Evolutionary conservation across 2,888 invertebrate species (phyloP), one percentile per base, ranked within the genome.

Genomic region (Pristionchus japonicus): DNA sequence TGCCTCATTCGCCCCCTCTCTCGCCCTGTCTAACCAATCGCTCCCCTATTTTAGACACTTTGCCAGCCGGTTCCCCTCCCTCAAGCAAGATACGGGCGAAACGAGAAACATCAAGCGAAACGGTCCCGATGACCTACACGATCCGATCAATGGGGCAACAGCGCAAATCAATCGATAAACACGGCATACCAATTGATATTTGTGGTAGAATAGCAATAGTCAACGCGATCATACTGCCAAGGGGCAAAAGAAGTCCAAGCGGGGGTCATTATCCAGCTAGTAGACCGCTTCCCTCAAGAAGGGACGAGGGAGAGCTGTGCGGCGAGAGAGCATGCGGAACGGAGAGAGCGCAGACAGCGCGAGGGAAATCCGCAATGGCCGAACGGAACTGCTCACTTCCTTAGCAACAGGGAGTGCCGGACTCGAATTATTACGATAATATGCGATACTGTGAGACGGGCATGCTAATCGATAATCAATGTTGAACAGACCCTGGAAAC

Each of bases 331-430:
- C 40, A 23, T 49, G 49, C 3, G 80, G 47, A 43, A 27, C 15
- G 49, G 37, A 37, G 80, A 80, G 80, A 49, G 80, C 17, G 80
- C 77, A 43, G 43, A 43, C 15, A 40, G 27, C n/a, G 34, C 3
- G 77, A 77, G 43, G 15, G 77, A 40, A 43, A 37, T 6, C 43
- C 6, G 77, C 4, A 27, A 23, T 1, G 17, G 27, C 27, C 43
- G 47, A 80, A 27, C 17, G 80, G 49, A n/a, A n/a, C n/a, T n/a
- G n/a, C n/a, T n/a, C 70, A 70, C 70, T 70, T 70, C 70, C 70
- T 20, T 70, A 37, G 70, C 70, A 70, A 70, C 70, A 70, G 27
- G 3, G 7, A 9, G 61, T n/a, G n/a, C 70, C 37, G 57, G 37
- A 34, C 37, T 70, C n/a, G n/a, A n/a, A n/a, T n/a, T n/a, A n/a